Evolutionary conservation across 2,113 vertebrate genomes (phyloP).

Genomic region (Bufo gargarizans): DNA sequence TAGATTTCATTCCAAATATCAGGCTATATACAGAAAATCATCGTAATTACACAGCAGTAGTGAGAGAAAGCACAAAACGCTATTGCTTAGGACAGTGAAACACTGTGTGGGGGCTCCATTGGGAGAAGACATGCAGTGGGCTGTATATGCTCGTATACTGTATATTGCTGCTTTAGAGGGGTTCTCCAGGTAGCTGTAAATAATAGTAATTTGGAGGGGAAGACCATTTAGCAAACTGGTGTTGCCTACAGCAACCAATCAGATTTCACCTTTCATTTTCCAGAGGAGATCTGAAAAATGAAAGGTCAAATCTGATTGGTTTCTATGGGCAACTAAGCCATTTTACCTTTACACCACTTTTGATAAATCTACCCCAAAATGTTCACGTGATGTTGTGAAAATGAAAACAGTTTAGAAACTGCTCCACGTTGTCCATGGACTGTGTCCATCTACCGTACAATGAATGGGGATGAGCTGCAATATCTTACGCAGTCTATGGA

Average conservation of each 20-base stretch:
- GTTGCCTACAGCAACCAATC: too few relatives aligned
- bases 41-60: conserved; percentile 27
- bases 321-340: too few relatives aligned
- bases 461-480: not conserved
- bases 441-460: not conserved
- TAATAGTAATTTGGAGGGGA: not conserved
- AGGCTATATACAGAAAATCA: conserved; percentile 26
- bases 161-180: not conserved
- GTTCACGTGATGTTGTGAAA: not conserved
- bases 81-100: conserved; percentile 16
- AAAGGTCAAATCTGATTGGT: too few relatives aligned
- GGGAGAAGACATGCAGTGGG: not conserved
- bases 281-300: too few relatives aligned
- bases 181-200: not conserved
- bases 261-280: too few relatives aligned
- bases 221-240: too few relatives aligned
- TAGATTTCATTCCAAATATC: not conserved
- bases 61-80: conserved; percentile 39
- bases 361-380: not conserved
- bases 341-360: too few relatives aligned
- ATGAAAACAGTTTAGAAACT: not conserved
- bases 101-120: not conserved
- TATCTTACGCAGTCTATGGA: not conserved
- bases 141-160: not conserved
- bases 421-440: not conserved